These are phyloP conservation scores for Protomyctophum bolini DNA, from an alignment of 2,113 vertebrate species.

Conservation along the genomic window DNA sequence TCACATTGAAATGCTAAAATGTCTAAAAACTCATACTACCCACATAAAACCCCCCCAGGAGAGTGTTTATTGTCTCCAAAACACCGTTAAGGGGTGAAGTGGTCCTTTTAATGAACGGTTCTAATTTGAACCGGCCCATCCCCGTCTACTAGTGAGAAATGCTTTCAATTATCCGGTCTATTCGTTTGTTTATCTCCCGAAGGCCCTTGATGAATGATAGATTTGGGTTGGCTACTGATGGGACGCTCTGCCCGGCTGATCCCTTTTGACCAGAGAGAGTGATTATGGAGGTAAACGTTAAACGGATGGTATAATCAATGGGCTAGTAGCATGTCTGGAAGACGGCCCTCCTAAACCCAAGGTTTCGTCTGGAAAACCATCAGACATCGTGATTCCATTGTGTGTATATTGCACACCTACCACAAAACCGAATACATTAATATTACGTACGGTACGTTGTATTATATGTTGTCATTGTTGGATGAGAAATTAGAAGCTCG, in stretches of 20 bases:
- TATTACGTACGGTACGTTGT: too few species aligned
- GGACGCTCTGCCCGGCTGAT: slow-evolving; percentile 19
- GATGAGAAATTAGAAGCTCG: too few species aligned
- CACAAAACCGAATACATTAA: too few species aligned
- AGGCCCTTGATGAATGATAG: slow-evolving; percentile 35
- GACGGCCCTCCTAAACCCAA: neutral
- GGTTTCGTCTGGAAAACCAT: too few species aligned
- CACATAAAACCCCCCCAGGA: too few species aligned
- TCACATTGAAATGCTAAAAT: too few species aligned
- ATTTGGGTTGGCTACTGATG: slow-evolving; percentile 31
- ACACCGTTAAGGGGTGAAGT: too few species aligned
- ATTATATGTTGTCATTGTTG: too few species aligned
- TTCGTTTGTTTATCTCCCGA: slow-evolving; percentile 35
- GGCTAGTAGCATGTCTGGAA: neutral
- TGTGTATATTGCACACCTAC: too few species aligned
- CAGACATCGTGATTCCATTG: too few species aligned
- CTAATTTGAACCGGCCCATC: slow-evolving; percentile 39
- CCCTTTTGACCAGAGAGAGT: slow-evolving; percentile 37
- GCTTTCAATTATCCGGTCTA: slow-evolving; percentile 42
- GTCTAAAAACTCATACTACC: too few species aligned
- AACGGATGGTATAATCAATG: slow-evolving; percentile 26
- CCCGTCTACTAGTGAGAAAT: slow-evolving; percentile 36
- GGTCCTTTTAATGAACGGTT: slow-evolving; percentile 32
- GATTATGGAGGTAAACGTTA: slow-evolving; percentile 13
- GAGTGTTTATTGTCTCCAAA: too few species aligned